Conservation (phyloP, 1,140 invertebrate species). For the Carposina sasakii region DNA sequence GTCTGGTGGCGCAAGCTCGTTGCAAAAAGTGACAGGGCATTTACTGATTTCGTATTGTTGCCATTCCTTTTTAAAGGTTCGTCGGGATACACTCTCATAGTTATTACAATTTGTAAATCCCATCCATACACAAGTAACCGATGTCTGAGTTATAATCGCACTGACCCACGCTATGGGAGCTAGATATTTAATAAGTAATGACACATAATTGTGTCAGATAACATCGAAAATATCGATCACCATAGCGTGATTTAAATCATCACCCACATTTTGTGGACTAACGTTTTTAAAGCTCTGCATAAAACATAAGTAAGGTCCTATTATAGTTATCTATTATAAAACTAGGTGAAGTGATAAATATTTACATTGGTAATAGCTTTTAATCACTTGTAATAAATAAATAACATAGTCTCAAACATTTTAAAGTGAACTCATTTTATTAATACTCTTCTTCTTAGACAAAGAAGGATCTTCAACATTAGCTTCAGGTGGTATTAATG, state of each 20-base stretch:
- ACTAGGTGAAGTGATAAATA: slow-evolving; percentile 8
- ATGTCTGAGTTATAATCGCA: slow-evolving; percentile 5
- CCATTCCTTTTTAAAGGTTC: not conserved
- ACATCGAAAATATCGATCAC: slow-evolving; percentile 40
- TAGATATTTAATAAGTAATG: too few species aligned
- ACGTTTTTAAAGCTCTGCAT: too few species aligned
- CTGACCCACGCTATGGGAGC: slow-evolving; percentile 16
- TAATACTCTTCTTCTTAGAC: slow-evolving; percentile 28
- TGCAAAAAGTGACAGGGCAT: slow-evolving; percentile 58
- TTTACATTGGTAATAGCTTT: slow-evolving; percentile 6
- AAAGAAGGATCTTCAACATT: slow-evolving; percentile 25
- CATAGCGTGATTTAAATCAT: slow-evolving; percentile 33
- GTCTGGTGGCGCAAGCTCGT: slow-evolving; percentile 77
- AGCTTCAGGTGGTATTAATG: slow-evolving; percentile 37
- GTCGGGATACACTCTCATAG: slow-evolving; percentile 51
- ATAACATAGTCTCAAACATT: not conserved
- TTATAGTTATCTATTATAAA: too few species aligned
- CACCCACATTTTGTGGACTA: too few species aligned
- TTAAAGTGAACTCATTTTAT: slow-evolving; percentile 43
- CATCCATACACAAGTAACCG: too few species aligned
- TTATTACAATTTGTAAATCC: too few species aligned
- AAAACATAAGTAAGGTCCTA: too few species aligned
- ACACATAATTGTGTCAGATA: too few species aligned
- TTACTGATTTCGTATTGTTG: slow-evolving; percentile 18
- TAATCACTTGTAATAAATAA: not conserved